Conservation (phyloP, 2,888 invertebrate genomes). For the Tipula unca region DNA sequence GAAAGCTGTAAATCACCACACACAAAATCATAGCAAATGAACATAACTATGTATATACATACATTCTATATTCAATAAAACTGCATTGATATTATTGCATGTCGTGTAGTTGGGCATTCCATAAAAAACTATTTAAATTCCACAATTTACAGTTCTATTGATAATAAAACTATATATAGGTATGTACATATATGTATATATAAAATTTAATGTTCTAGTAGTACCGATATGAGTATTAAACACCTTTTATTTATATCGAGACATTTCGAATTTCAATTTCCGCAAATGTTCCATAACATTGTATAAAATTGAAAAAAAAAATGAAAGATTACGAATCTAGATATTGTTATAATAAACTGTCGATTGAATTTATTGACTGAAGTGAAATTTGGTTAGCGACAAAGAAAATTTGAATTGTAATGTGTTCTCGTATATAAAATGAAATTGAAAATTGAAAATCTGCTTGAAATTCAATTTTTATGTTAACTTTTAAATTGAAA, state of each 20-base stretch:
- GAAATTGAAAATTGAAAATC: background rate
- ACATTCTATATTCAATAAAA: background rate
- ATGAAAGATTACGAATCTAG: background rate
- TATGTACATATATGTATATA: no score
- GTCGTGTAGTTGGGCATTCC: background rate
- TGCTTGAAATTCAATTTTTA: background rate
- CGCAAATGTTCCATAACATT: background rate
- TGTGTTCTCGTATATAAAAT: background rate
- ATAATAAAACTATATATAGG: background rate
- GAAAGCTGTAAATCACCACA: background rate
- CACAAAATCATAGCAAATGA: background rate
- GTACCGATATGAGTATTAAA: background rate
- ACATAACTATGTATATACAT: background rate
- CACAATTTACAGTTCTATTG: background rate
- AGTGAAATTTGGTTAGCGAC: background rate
- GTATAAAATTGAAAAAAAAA: background rate
- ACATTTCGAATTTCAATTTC: background rate
- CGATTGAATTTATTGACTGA: background rate
- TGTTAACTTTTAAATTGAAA: background rate
- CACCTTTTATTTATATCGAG: background rate
- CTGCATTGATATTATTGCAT: background rate
- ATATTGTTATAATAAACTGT: background rate
- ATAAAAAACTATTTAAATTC: background rate
- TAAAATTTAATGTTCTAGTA: background rate
- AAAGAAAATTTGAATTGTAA: constrained; percentile 8